These are phyloP conservation scores for Andrena chrysosceles DNA, from an alignment of 2,888 invertebrate species.

Conservation along the genomic window DNA sequence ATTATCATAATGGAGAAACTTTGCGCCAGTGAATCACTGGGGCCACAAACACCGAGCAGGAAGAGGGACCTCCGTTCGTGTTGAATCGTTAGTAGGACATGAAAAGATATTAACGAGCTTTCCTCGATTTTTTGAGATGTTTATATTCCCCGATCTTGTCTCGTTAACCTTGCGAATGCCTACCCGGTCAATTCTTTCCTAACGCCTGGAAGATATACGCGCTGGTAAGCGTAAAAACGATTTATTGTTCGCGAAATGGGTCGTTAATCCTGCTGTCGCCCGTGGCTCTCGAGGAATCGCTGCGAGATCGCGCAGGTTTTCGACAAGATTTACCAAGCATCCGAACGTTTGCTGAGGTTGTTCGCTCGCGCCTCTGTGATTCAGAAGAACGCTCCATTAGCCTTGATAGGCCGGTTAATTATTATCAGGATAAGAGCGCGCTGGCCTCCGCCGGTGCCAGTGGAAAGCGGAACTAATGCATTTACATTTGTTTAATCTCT, in stretches of 20 bases:
- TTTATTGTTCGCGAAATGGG: not conserved
- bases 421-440: constrained; percentile 14
- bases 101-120: no score
- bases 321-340: constrained; percentile 22
- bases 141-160: no score
- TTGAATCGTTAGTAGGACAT: no score
- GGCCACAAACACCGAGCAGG: not conserved
- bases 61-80: no score
- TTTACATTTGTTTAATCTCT: constrained; percentile 17
- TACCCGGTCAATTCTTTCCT: not conserved
- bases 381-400: constrained; percentile 19
- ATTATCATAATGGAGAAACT: not conserved
- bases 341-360: not conserved
- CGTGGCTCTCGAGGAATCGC: not conserved
- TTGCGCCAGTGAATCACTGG: no score
- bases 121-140: no score
- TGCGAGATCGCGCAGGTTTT: not conserved
- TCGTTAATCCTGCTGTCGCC: not conserved
- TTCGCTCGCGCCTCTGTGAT: constrained; percentile 19
- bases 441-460: not conserved
- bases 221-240: not conserved
- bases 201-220: not conserved
- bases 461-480: constrained; percentile 19
- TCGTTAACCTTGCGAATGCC: not conserved
- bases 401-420: constrained; percentile 35